phyloP scores from a whole-genome alignment of 2,888 invertebrate genomes.

The Tanaodytes sp. region DNA sequence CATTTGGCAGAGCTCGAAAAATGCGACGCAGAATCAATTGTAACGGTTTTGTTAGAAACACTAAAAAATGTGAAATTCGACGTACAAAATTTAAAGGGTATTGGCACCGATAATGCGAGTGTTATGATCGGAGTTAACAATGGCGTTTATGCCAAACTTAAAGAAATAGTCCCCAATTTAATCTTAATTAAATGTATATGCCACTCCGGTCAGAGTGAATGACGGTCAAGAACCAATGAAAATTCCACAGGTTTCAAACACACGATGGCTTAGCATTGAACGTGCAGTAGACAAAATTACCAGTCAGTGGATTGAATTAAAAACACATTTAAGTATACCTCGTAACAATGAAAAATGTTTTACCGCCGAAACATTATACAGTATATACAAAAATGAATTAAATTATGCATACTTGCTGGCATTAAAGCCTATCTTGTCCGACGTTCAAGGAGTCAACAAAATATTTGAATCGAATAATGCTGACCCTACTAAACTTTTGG shows the following conservation, averaged over 20 bases:
- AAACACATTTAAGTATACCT: background rate
- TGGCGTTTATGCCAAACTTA: constrained; percentile 60
- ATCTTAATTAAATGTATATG: constrained; percentile 1
- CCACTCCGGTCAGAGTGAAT: too few relatives aligned
- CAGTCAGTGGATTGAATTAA: too few relatives aligned
- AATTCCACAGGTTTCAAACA: too few relatives aligned
- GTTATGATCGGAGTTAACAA: constrained; percentile 67
- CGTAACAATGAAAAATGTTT: constrained; percentile 8
- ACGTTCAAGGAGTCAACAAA: too few relatives aligned
- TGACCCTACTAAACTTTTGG: too few relatives aligned
- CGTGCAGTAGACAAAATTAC: too few relatives aligned
- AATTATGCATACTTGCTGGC: too few relatives aligned
- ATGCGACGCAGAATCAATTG: background rate
- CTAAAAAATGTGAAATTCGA: background rate
- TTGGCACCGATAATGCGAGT: constrained; percentile 67
- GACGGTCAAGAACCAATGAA: too few relatives aligned
- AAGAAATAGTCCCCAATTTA: constrained; percentile 39
- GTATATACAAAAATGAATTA: constrained; percentile 7
- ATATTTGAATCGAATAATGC: too few relatives aligned
- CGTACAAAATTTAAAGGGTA: constrained; percentile 58
- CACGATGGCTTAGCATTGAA: constrained; percentile 22
- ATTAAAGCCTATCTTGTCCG: too few relatives aligned
- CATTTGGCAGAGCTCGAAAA: background rate
- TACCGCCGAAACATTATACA: constrained; percentile 10
- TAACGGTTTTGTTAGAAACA: background rate